These are phyloP conservation scores for Oreochromis spilurus DNA, from an alignment of 2,113 vertebrate species.

Conservation along the genomic window DNA sequence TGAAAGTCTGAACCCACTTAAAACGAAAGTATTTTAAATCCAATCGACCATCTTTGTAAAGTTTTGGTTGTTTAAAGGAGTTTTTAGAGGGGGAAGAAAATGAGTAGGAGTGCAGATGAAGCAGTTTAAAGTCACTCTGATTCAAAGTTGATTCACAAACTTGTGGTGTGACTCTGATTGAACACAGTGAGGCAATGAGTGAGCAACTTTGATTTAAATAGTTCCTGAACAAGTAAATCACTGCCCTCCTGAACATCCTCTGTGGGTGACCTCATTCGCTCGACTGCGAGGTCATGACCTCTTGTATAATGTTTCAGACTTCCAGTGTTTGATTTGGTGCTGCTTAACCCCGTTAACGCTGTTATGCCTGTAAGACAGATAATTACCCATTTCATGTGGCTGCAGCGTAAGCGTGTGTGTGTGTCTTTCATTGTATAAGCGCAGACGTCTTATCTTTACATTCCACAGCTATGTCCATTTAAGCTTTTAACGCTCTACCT, in stretches of 20 bases:
- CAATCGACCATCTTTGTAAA: neutral
- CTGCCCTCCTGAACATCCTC: neutral
- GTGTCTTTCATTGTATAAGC: conserved; percentile 12
- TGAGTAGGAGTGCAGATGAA: neutral
- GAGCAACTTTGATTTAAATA: neutral
- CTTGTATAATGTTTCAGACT: conserved; percentile 24
- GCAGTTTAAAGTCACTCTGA: neutral
- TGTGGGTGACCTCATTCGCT: neutral
- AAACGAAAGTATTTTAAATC: neutral
- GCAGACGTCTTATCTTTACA: conserved; percentile 51
- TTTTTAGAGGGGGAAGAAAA: neutral
- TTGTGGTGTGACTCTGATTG: neutral
- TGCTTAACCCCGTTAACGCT: conserved; percentile 25
- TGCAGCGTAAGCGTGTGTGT: neutral
- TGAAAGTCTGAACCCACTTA: neutral
- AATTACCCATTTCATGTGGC: conserved; percentile 13
- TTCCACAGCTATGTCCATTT: conserved; percentile 51
- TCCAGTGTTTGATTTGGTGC: neutral
- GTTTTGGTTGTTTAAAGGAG: neutral
- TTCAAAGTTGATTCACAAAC: conserved; percentile 11
- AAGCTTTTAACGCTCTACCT: conserved; percentile 59
- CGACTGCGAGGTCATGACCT: conserved; percentile 3
- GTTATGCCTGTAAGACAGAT: conserved; percentile 22
- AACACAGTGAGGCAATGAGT: neutral
- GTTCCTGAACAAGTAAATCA: neutral